Evolutionary conservation across 2,888 invertebrate genomes (phyloP).

Genomic region (Netelia inedita): DNA sequence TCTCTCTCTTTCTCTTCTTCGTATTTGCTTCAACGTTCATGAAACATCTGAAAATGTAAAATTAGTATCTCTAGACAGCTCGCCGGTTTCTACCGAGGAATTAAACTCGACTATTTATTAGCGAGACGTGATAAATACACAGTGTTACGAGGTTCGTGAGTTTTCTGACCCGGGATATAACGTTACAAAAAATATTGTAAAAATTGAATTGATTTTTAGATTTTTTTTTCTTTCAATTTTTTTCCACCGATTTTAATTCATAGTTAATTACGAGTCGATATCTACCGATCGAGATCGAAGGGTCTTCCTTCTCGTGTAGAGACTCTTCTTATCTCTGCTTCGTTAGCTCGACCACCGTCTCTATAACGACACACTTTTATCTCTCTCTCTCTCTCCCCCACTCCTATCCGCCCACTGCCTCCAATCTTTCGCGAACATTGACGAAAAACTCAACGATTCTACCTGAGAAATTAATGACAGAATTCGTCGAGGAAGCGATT

Average conservation of each 20-base stretch:
- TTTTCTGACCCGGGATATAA: conserved; percentile 12
- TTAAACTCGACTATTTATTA: conserved; percentile 63
- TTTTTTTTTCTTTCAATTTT: conserved; percentile 1
- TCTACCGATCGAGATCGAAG: conserved; percentile 76
- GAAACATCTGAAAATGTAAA: conserved; percentile 44
- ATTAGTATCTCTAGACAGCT: conserved; percentile 13
- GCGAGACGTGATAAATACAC: conserved; percentile 62
- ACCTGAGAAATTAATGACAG: no score
- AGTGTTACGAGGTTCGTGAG: conserved; percentile 41
- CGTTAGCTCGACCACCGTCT: conserved; percentile 77
- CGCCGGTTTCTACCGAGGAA: conserved; percentile 23
- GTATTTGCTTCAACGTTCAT: conserved; percentile 31
- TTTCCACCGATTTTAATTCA: conserved; percentile 80
- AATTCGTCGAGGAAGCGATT: no score
- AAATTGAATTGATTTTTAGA: neutral
- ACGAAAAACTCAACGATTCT: no score
- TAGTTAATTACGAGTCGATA: conserved; percentile 83
- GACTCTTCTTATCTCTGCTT: conserved; percentile 82
- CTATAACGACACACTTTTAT: conserved; percentile 69
- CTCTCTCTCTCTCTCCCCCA: conserved; percentile 1
- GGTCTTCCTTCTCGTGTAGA: conserved; percentile 52
- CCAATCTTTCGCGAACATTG: no score
- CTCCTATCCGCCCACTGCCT: neutral
- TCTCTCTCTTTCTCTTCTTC: conserved; percentile 23
- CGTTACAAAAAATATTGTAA: neutral